phyloP scores from a whole-genome alignment of 2,888 invertebrate genomes.

The Dioctria linearis region DNA sequence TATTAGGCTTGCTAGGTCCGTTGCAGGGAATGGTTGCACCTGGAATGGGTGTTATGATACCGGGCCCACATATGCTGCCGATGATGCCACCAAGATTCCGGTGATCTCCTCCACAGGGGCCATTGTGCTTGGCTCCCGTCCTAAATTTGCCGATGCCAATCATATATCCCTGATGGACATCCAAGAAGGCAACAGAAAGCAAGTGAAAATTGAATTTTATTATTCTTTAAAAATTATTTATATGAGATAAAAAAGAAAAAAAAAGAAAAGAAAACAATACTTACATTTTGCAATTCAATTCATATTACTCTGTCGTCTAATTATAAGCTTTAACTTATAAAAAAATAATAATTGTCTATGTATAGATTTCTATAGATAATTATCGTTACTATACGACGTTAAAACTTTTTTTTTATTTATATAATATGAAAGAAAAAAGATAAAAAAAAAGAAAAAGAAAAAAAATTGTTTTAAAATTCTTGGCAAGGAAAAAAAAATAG shows the following conservation, averaged over 20 bases:
- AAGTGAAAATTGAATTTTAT: conserved; percentile 52
- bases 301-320: conserved; percentile 38
- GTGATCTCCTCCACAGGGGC: conserved; percentile 80
- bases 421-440: conserved; percentile 1
- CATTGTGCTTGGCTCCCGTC: conserved; percentile 66
- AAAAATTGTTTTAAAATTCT: conserved; percentile 30
- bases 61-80: conserved; percentile 72
- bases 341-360: conserved; percentile 39
- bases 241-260: conserved; percentile 1
- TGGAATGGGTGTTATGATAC: conserved; percentile 73
- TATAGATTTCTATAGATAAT: conserved; percentile 46
- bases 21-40: conserved; percentile 68
- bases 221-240: conserved; percentile 49
- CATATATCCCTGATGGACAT: conserved; percentile 65
- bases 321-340: conserved; percentile 44
- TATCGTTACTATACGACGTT: conserved; percentile 31
- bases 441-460: no score
- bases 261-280: conserved; percentile 1
- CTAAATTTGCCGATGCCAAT: conserved; percentile 68
- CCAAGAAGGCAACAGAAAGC: conserved; percentile 52
- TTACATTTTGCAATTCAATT: conserved; percentile 33
- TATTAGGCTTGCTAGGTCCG: conserved; percentile 67
- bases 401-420: conserved; percentile 31
- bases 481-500: conserved; percentile 21
- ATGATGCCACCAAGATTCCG: conserved; percentile 90